Base-by-base conservation (phyloP, 1,140 invertebrate genomes). In the Caenorhabditis tropicalis region DNA sequence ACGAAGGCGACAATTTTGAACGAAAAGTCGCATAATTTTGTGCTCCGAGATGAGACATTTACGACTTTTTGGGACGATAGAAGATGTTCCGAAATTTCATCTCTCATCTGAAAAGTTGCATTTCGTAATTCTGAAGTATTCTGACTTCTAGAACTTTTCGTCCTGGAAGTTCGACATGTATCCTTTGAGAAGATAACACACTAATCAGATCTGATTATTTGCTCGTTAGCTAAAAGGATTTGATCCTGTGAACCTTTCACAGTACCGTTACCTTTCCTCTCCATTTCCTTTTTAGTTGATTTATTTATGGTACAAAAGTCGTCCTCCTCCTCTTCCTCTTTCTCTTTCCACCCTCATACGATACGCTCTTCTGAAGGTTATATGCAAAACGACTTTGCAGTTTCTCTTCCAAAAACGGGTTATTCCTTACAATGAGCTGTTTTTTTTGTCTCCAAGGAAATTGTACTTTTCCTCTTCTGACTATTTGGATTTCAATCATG, bases 291-390 rank as follows among this genome's bases (percentile, higher is more conserved):
- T n/a, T 33, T 65, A 65, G 58, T 65, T 65, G 58, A 65, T 65
- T 65, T 65, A 65, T 65, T 65, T 65, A 56, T 56, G 53, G 58
- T 65, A 33, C 19, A 33, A 31, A 36, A 65, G 19, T 65, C 58
- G 3, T 19, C 48, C 16, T n/a, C 48, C 19, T 51, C 16, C 48
- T 51, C 49, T 24, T 31, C 29, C 51, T 9, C 21, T 0, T 31
- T 58, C 27, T 60, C 56, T 2, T 60, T 15, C 19, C 29, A 29
- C 56, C 24, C 36, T 65, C 58, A 65, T 74, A 74, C 36, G 33
- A 39, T 74, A 43, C 65, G 36, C 65, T 46, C 65, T 15, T 74
- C n/a, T 74, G 65, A 74, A 74, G 36, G 65, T 43, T 74, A 74
- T 74, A 74, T 74, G 65, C 65, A 74, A 74, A 43, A 43, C 65